phyloP scores from a whole-genome alignment of 2,888 invertebrate genomes.

The Clistopyga incitator region DNA sequence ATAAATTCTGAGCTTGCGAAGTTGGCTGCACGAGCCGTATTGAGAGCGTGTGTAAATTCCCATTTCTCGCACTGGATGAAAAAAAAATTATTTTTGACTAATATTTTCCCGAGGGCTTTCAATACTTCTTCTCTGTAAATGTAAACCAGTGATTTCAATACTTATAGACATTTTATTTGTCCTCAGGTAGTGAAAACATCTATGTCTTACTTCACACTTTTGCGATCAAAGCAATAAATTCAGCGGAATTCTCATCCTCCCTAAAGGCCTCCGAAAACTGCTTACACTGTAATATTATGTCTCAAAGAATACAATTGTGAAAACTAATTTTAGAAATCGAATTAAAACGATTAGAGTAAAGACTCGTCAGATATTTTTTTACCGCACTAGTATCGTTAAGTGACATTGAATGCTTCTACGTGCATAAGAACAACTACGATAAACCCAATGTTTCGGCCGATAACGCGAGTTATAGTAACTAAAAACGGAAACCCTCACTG shows the following conservation, averaged over 20 bases:
- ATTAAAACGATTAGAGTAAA: not conserved
- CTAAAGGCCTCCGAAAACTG: not conserved
- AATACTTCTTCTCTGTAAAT: not conserved
- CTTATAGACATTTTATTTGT: not conserved
- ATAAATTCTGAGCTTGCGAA: too few species aligned
- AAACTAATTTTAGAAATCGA: not conserved
- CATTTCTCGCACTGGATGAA: too few species aligned
- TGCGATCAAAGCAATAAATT: constrained; percentile 57
- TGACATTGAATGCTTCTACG: too few species aligned
- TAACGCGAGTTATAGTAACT: too few species aligned
- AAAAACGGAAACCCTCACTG: too few species aligned
- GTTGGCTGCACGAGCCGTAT: too few species aligned
- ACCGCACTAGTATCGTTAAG: too few species aligned
- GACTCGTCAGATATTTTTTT: too few species aligned
- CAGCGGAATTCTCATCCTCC: not conserved
- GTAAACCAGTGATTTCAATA: not conserved
- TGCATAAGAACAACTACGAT: too few species aligned
- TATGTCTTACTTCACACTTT: constrained; percentile 58
- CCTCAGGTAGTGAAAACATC: constrained; percentile 53
- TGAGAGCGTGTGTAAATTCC: too few species aligned
- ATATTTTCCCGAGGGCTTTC: not conserved
- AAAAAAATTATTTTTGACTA: too few species aligned
- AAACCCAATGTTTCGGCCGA: too few species aligned
- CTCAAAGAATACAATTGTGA: not conserved
- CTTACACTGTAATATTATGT: not conserved